Evolutionary conservation across 2,113 vertebrate genomes (phyloP).

Genomic region (Calypte anna): DNA sequence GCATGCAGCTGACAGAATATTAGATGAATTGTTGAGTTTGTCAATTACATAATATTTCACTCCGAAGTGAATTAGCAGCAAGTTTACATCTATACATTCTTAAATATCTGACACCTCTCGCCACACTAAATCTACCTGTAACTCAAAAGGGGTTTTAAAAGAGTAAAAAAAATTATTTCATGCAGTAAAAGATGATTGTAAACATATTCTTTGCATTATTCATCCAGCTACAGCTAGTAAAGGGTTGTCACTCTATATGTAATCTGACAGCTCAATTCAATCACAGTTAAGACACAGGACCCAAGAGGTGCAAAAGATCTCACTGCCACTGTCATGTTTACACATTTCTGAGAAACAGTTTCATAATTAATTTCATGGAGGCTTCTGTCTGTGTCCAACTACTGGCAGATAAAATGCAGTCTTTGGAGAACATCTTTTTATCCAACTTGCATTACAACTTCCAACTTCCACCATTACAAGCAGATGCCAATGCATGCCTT

Average conservation of each 20-base stretch:
- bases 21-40: neutral
- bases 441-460: neutral
- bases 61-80: neutral
- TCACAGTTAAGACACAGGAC: constrained; percentile 54
- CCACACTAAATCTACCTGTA: neutral
- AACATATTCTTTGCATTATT: constrained; percentile 50
- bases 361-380: constrained; percentile 54
- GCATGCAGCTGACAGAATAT: neutral
- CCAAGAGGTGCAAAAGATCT: constrained; percentile 50
- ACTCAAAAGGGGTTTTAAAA: neutral
- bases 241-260: constrained; percentile 29
- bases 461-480: neutral
- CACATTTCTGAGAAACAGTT: constrained; percentile 31
- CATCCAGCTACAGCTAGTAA: neutral
- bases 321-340: constrained; percentile 54
- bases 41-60: neutral
- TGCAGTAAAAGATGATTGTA: neutral
- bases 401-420: constrained; percentile 21
- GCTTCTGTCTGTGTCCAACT: neutral
- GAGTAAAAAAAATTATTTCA: neutral
- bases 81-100: neutral
- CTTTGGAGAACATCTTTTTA: constrained; percentile 49
- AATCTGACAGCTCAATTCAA: constrained; percentile 59
- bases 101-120: neutral
- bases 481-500: neutral